A percentile compares a stretch with the other conserved stretches of the same genome.
These are phyloP conservation scores for Epizoanthus stellaris DNA, from an alignment of 92 coral and sea anemone genomes.

Conservation along the genomic window DNA sequence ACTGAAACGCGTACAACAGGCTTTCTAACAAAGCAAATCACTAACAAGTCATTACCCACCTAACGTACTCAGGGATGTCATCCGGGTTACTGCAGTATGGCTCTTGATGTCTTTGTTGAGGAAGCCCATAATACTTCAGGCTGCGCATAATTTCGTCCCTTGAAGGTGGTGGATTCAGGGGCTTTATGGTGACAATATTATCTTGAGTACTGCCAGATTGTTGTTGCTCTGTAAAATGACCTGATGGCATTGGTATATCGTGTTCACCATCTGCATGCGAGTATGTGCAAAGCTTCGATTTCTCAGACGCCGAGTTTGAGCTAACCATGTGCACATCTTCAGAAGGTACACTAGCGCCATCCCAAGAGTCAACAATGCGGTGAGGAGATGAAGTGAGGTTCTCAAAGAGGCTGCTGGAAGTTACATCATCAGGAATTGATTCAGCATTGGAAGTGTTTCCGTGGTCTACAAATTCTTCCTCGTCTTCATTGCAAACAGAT, in stretches of 20 bases:
- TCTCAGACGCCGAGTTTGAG: background rate
- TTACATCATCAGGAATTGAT: background rate
- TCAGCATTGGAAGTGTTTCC: background rate
- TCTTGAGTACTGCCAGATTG: background rate
- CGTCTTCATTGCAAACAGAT: background rate
- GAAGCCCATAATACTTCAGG: conserved; percentile 75
- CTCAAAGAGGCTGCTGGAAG: background rate
- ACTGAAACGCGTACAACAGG: background rate
- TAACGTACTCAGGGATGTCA: conserved; percentile 80
- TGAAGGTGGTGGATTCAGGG: conserved; percentile 75
- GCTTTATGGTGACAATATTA: conserved; percentile 51
- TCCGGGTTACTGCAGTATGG: conserved; percentile 96
- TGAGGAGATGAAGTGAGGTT: background rate
- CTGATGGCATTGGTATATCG: background rate
- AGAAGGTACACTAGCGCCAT: background rate
- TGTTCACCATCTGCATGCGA: background rate
- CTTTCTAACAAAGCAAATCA: background rate
- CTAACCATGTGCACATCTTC: background rate
- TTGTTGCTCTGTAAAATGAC: background rate
- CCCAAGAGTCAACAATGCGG: background rate
- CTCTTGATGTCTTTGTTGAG: conserved; percentile 77
- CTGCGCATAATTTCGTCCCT: conserved; percentile 57
- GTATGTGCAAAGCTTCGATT: background rate
- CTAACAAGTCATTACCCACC: conserved; percentile 52
- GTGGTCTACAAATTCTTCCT: background rate